Conservation (phyloP, 2,888 invertebrate genomes). For the Eristalis intricaria region DNA sequence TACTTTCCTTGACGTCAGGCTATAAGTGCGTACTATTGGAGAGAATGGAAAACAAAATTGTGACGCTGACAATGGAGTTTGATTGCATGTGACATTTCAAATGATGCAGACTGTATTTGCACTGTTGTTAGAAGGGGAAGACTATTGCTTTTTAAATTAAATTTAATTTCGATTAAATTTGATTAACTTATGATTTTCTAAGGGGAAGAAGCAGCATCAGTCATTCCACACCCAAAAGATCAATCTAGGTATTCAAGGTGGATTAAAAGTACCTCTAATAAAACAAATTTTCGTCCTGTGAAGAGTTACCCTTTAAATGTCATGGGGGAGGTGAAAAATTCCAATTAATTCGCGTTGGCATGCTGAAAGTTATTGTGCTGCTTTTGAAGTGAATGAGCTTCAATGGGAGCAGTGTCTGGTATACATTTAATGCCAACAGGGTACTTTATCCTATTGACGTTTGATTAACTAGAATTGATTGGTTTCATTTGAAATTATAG, state of each 20-base stretch:
- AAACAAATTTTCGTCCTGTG: too few species aligned
- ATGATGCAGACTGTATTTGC: background rate
- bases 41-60: background rate
- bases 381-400: background rate
- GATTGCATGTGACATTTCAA: background rate
- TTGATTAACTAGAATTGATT: constrained; percentile 56
- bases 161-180: too few species aligned
- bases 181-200: too few species aligned
- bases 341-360: too few species aligned
- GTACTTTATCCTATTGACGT: constrained; percentile 23
- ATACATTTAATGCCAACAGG: background rate
- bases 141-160: too few species aligned
- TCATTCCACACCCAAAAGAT: too few species aligned
- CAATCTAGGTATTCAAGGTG: too few species aligned
- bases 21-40: constrained; percentile 1
- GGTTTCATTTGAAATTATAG: constrained; percentile 1
- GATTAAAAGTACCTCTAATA: too few species aligned
- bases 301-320: too few species aligned
- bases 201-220: too few species aligned
- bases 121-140: too few species aligned
- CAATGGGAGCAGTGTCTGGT: background rate
- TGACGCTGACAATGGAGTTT: background rate
- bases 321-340: too few species aligned
- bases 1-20: constrained; percentile 41
- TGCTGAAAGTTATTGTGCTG: background rate